Conservation (phyloP, 2,888 invertebrate genomes). For the Drosophila planitibia region DNA sequence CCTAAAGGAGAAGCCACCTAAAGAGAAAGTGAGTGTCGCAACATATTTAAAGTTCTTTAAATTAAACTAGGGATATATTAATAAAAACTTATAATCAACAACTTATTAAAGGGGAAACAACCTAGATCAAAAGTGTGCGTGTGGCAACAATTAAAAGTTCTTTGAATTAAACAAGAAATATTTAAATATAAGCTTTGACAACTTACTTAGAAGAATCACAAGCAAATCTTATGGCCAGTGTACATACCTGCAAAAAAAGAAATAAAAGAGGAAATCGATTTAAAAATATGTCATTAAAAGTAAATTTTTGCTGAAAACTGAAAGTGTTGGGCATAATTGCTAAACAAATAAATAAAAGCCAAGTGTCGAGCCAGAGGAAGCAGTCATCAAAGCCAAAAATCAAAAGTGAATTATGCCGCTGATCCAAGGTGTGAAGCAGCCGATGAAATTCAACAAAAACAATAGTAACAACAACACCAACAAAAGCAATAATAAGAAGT, state of each 20-base stretch:
- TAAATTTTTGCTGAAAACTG: constrained; percentile 29
- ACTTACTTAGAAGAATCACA: constrained; percentile 30
- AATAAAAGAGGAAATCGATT: constrained; percentile 18
- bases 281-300: constrained; percentile 59
- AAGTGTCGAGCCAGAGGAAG: constrained; percentile 42
- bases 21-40: constrained; percentile 1
- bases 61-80: neutral
- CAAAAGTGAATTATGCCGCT: constrained; percentile 48
- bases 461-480: constrained; percentile 12
- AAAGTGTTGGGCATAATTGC: constrained; percentile 64
- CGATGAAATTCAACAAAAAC: constrained; percentile 31
- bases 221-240: neutral
- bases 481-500: constrained; percentile 10
- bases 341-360: constrained; percentile 57
- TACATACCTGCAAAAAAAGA: constrained; percentile 56
- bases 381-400: constrained; percentile 45
- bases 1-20: neutral
- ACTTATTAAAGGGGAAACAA: constrained; percentile 22
- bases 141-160: neutral
- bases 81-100: neutral
- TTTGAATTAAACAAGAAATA: neutral
- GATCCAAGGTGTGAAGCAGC: constrained; percentile 41
- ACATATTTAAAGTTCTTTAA: neutral
- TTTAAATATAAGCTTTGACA: neutral
- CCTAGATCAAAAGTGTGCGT: neutral